Evolutionary conservation across 2,797 vertebrate species (phyloP).

Genomic region (Lateolabrax maculatus): DNA sequence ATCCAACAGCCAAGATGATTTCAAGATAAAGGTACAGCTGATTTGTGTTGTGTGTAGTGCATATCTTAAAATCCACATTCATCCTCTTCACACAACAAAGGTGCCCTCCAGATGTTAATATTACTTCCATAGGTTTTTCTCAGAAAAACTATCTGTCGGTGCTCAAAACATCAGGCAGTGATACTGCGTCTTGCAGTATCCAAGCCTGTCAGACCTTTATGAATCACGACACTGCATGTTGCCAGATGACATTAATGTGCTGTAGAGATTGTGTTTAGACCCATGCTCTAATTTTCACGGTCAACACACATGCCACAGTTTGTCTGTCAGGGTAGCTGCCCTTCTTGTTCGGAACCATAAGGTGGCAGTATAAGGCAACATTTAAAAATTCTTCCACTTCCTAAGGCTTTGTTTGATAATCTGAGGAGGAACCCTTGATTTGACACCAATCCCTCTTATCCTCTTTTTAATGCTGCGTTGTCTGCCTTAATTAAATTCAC

Average conservation of each 20-base stretch:
- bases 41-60: not conserved
- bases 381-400: not conserved
- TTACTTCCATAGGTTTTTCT: not conserved
- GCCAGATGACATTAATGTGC: not conserved
- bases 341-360: constrained; percentile 51
- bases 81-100: not conserved
- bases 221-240: not conserved
- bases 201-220: not conserved
- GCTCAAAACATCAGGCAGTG: not conserved
- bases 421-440: not conserved
- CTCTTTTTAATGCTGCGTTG: constrained; percentile 9
- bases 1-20: constrained; percentile 97
- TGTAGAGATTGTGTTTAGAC: not conserved
- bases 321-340: constrained; percentile 10
- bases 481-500: constrained; percentile 38
- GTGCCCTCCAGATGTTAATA: not conserved
- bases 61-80: not conserved
- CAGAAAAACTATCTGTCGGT: not conserved
- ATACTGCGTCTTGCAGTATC: not conserved
- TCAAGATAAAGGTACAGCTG: constrained; percentile 92
- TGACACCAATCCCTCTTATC: constrained; percentile 6
- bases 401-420: constrained; percentile 8
- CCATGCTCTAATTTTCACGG: not conserved
- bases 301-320: not conserved
- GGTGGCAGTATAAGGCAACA: constrained; percentile 73